Conservation (phyloP, 2,797 vertebrate genomes). For the Amblyraja radiata region DNA sequence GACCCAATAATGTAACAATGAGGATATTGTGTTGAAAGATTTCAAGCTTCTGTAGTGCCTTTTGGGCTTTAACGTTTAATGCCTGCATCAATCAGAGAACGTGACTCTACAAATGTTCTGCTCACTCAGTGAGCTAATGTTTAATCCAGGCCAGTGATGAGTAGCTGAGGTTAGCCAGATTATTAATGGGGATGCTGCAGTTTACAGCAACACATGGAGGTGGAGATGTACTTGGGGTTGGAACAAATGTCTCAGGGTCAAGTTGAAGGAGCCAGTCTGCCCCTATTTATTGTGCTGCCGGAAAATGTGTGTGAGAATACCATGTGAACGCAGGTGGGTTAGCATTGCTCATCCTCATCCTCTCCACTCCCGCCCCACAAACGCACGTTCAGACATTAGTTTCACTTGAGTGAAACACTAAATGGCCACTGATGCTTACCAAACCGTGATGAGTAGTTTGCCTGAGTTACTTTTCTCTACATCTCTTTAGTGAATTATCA, state of each 20-base stretch:
- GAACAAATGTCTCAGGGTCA: too few relatives aligned
- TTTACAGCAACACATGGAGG: not conserved
- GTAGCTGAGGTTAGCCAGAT: not conserved
- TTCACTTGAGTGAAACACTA: not conserved
- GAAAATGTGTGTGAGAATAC: not conserved
- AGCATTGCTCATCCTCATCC: not conserved
- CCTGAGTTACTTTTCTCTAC: not conserved
- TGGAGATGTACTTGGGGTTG: not conserved
- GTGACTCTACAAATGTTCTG: constrained; percentile 4
- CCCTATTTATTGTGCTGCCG: not conserved
- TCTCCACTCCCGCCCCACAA: not conserved
- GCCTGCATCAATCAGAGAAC: not conserved
- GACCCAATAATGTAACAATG: constrained; percentile 8
- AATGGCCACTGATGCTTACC: not conserved
- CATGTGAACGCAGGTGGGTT: not conserved
- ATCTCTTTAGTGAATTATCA: not conserved
- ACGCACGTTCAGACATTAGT: not conserved
- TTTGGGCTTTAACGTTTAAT: not conserved
- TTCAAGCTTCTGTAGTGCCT: not conserved
- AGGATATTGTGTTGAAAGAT: not conserved
- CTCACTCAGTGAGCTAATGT: constrained; percentile 15
- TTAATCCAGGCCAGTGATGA: constrained; percentile 7
- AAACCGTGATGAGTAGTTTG: not conserved
- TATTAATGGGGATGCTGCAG: not conserved
- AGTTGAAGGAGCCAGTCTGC: not conserved